A percentile compares a stretch with the other conserved stretches of the same genome.
Conservation (phyloP, 1,140 invertebrate genomes). For the Cydia fagiglandana region DNA sequence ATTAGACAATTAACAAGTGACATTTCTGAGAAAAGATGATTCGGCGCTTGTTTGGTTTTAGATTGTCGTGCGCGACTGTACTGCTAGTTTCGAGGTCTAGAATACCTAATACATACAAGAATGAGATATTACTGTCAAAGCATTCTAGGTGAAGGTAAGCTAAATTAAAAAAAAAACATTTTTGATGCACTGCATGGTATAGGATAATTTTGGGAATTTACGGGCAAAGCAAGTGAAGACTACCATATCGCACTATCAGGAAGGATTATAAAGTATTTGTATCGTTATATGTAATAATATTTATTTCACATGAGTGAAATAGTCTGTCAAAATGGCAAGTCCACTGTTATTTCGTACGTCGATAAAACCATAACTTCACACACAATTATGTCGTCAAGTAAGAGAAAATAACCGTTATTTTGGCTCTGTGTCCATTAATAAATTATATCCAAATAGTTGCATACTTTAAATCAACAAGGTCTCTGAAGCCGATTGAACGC, state of each 20-base stretch:
- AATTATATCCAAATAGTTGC: constrained; percentile 27
- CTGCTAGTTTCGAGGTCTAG: not conserved
- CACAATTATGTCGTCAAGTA: constrained; percentile 20
- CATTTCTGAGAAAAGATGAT: not conserved
- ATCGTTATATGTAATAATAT: not conserved
- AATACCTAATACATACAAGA: not conserved
- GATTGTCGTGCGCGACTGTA: constrained; percentile 1
- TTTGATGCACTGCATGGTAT: no score
- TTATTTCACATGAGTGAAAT: not conserved
- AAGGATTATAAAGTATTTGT: not conserved
- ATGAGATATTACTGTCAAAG: not conserved
- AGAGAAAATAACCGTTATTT: constrained; percentile 17
- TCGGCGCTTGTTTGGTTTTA: not conserved
- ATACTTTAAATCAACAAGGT: constrained; percentile 35
- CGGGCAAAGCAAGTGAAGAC: no score
- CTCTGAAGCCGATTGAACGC: constrained; percentile 41
- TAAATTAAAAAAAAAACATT: no score
- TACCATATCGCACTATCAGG: not conserved
- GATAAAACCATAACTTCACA: constrained; percentile 20
- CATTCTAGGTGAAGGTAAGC: no score
- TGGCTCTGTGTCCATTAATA: constrained; percentile 20
- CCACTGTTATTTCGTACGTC: not conserved
- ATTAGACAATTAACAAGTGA: constrained; percentile 9
- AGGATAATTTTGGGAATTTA: no score
- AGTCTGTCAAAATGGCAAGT: not conserved